A percentile compares a stretch with the other conserved stretches of the same genome.
These are phyloP conservation scores for Arenaria interpres DNA, from an alignment of 2,113 vertebrate species.

Conservation along the genomic window DNA sequence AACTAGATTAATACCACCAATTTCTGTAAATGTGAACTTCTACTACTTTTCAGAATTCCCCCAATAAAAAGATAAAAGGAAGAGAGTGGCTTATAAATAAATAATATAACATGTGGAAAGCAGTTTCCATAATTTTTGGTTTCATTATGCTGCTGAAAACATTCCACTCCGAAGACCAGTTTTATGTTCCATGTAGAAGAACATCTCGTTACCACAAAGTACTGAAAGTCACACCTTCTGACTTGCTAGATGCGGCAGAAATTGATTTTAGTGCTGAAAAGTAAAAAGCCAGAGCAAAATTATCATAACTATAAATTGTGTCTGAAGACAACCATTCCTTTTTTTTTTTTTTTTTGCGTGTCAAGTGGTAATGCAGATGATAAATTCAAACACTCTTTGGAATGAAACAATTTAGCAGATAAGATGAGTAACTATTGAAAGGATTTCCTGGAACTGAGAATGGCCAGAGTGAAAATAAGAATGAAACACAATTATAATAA, in stretches of 20 bases:
- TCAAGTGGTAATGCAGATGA: neutral
- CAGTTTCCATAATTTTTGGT: neutral
- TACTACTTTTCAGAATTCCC: neutral
- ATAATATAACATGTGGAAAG: neutral
- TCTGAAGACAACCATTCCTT: neutral
- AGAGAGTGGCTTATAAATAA: neutral
- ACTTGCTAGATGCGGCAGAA: neutral
- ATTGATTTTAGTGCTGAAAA: conserved; percentile 1
- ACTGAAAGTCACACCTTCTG: neutral
- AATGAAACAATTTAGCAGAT: neutral
- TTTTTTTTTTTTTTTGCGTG: neutral
- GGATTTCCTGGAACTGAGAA: neutral
- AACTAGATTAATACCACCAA: neutral
- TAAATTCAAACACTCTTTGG: neutral
- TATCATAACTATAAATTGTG: neutral
- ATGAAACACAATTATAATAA: neutral
- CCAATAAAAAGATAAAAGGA: neutral
- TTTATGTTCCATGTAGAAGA: conserved; percentile 23
- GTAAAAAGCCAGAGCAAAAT: conserved; percentile 4
- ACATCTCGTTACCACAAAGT: neutral
- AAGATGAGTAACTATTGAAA: neutral
- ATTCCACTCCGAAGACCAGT: neutral
- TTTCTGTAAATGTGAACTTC: neutral
- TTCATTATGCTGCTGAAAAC: conserved; percentile 1
- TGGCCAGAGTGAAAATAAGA: neutral